These are phyloP conservation scores for Bucco capensis DNA, from an alignment of 2,113 vertebrate genomes.

Conservation along the genomic window DNA sequence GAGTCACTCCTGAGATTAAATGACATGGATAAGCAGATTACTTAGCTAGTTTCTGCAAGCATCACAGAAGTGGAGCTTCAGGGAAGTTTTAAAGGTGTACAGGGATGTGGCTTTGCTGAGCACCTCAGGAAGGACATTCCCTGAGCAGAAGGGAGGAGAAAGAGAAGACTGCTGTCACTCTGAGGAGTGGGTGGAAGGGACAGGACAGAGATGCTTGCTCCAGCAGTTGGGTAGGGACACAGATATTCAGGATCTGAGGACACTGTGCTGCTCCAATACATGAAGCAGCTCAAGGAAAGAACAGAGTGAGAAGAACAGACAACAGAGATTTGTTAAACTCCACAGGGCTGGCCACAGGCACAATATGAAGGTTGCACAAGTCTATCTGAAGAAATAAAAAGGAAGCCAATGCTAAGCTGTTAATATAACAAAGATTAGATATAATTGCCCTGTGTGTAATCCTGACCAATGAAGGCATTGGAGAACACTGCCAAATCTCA, in stretches of 20 bases:
- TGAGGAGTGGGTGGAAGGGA: not conserved
- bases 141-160: not conserved
- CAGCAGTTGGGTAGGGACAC: not conserved
- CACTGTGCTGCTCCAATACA: not conserved
- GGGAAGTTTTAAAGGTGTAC: not conserved
- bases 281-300: not conserved
- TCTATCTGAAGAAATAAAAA: not conserved
- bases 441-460: not conserved
- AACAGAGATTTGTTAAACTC: not conserved
- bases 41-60: not conserved
- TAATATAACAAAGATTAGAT: not conserved
- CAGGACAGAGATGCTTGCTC: not conserved
- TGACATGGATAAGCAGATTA: not conserved
- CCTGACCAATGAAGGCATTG: not conserved
- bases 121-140: not conserved
- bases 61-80: not conserved
- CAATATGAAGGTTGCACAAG: not conserved
- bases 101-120: not conserved
- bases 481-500: not conserved
- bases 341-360: not conserved
- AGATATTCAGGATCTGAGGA: not conserved
- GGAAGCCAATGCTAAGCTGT: not conserved
- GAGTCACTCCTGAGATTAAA: constrained; percentile 1
- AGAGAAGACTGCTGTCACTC: not conserved
- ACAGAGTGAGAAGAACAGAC: not conserved